Conservation (phyloP, 2,113 vertebrate species). For the Ranitomeya variabilis region DNA sequence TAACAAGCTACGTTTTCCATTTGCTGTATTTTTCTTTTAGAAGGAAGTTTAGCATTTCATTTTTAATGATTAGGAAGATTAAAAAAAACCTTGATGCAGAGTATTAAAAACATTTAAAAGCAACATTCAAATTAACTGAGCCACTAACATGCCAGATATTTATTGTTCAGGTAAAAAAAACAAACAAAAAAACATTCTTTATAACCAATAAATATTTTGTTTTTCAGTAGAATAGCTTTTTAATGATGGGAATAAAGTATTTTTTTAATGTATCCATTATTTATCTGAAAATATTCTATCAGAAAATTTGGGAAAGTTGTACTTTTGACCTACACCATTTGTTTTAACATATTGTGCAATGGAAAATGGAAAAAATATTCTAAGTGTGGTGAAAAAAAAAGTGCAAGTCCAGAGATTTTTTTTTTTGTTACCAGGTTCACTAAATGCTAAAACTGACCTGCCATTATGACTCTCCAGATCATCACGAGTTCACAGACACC, state of each 20-base stretch:
- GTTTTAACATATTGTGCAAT: too few species aligned
- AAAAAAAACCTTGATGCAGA: constrained; percentile 35
- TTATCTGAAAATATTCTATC: constrained; percentile 63
- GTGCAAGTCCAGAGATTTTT: too few species aligned
- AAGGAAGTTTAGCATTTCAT: constrained; percentile 62
- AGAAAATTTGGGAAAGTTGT: constrained; percentile 36
- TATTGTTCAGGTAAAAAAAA: background rate
- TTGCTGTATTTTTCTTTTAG: constrained; percentile 26
- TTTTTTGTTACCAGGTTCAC: too few species aligned
- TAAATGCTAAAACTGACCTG: too few species aligned
- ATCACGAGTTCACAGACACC: too few species aligned
- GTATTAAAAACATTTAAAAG: constrained; percentile 21
- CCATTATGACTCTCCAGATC: too few species aligned
- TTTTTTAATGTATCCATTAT: constrained; percentile 57
- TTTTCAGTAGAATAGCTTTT: constrained; percentile 33
- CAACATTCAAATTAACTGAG: background rate
- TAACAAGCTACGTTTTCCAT: constrained; percentile 5
- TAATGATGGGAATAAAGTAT: constrained; percentile 58
- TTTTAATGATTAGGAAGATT: constrained; percentile 59
- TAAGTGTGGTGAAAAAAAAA: too few species aligned
- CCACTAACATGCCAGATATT: background rate
- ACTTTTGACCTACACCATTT: too few species aligned
- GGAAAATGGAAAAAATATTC: too few species aligned
- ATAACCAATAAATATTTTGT: background rate
- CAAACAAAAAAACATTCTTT: background rate